These are phyloP conservation scores for Leptinotarsa rubiginosa DNA, from an alignment of 2,888 invertebrate genomes.

Conservation along the genomic window DNA sequence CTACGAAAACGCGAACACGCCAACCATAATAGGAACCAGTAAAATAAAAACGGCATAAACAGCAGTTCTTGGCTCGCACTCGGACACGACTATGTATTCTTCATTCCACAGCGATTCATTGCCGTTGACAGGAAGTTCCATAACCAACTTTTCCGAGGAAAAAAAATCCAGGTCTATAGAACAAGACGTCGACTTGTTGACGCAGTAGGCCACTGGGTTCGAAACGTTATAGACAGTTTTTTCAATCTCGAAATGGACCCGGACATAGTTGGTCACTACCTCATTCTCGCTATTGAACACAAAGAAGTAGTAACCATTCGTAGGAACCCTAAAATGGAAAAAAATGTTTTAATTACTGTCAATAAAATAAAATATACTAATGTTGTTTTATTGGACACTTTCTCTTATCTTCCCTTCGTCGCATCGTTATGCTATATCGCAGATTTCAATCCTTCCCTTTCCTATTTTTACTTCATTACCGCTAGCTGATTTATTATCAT, in stretches of 20 bases:
- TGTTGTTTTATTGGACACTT: too few species aligned
- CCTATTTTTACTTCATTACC: too few species aligned
- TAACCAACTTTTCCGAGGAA: conserved; percentile 76
- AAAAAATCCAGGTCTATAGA: conserved; percentile 76
- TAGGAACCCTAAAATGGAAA: conserved; percentile 72
- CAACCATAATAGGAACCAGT: conserved; percentile 77
- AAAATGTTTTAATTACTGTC: neutral
- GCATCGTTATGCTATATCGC: too few species aligned
- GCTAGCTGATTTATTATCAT: too few species aligned
- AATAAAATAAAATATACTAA: too few species aligned
- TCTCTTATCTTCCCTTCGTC: too few species aligned
- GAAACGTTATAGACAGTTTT: conserved; percentile 79
- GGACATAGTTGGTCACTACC: conserved; percentile 77
- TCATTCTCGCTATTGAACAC: conserved; percentile 87
- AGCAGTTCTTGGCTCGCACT: conserved; percentile 80
- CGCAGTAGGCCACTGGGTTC: conserved; percentile 72
- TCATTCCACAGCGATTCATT: conserved; percentile 80
- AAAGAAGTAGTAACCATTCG: conserved; percentile 85
- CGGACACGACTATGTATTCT: conserved; percentile 78
- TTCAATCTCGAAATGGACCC: conserved; percentile 76
- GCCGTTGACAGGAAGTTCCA: conserved; percentile 74
- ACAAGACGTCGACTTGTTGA: conserved; percentile 74
- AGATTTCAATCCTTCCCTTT: too few species aligned
- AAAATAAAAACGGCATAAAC: conserved; percentile 77
- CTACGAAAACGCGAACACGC: conserved; percentile 80